Conservation (phyloP, 2,797 vertebrate species). For the Sciurus vulgaris region DNA sequence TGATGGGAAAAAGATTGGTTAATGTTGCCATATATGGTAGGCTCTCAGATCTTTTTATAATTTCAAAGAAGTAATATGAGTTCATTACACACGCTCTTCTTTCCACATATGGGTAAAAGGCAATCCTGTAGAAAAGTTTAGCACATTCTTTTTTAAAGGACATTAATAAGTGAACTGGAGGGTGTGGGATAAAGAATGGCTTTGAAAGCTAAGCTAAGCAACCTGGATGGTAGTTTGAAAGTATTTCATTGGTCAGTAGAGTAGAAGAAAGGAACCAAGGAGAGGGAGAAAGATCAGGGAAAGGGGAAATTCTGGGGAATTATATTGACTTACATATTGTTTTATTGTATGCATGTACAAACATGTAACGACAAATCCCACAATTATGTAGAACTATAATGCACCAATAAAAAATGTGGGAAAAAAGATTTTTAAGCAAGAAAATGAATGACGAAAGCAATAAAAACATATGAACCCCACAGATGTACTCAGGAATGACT, state of each 20-base stretch:
- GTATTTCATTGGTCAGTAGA: background rate
- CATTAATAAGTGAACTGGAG: background rate
- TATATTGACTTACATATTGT: too few relatives aligned
- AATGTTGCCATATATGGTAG: background rate
- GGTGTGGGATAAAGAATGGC: background rate
- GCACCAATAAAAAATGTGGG: too few relatives aligned
- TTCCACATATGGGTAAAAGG: background rate
- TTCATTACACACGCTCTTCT: background rate
- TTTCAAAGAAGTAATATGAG: background rate
- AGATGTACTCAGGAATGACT: background rate
- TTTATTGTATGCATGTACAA: too few relatives aligned
- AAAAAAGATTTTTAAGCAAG: background rate
- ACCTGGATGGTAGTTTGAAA: background rate
- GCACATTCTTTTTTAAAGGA: background rate
- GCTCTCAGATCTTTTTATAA: background rate
- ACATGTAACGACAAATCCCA: too few relatives aligned
- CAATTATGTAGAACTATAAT: too few relatives aligned
- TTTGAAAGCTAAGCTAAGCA: background rate
- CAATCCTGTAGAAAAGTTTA: background rate
- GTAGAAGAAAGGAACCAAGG: too few relatives aligned
- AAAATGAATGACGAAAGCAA: background rate
- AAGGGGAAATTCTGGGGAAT: too few relatives aligned
- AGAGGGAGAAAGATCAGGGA: too few relatives aligned
- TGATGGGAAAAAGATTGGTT: background rate
- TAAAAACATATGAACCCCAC: background rate